Base-by-base conservation (phyloP, 2,888 invertebrate species). In the Pimpla rufipes region DNA sequence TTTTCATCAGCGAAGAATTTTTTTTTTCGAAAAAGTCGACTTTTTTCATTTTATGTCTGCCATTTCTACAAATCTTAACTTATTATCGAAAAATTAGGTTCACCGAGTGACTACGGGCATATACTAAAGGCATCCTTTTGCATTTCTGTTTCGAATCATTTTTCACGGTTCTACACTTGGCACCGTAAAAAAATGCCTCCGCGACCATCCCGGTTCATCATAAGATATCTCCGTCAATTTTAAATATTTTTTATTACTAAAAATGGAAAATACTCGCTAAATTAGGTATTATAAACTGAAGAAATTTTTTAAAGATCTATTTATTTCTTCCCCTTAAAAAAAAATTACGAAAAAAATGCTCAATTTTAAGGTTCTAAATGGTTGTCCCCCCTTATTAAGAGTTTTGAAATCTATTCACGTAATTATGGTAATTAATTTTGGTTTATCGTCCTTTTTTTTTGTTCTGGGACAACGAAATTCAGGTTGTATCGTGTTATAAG, bases 131-230 rank as follows among this genome's bases (percentile, higher is more conserved):
- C 45, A 45, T 66, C 66, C 42, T 45, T 45, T 45, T 66, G 66
- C 66, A 45, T 45, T 45, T 66, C 45, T 66, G 45, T 66, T 66
- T 66, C 21, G 42, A 45, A 66, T 66, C 23, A 66, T 66, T 45
- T 66, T 66, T 66, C 66, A 66, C 66, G 66, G n/a, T n/a, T 35
- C 62, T 62, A 62, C 62, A 62, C 62, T 62, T 18, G 66, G 66
- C 42, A 66, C 47, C 66, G 42, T 45, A 66, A 66, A 66, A 66
- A 66, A 66, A 66, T 45, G 66, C 45, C 21, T 66, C 45, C 45
- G 21, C 45, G 45, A 66, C 21, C 45, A 66, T 66, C 45, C 37
- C 35, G 62, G 37, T 62, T 62, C 37, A 62, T 62, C 62, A n/a
- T 62, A n/a, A n/a, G 35, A 62, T 45, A 66, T 66, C 66, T 66